These are phyloP conservation scores for Mythimna vitellina DNA, from an alignment of 2,888 invertebrate genomes.

Conservation along the genomic window DNA sequence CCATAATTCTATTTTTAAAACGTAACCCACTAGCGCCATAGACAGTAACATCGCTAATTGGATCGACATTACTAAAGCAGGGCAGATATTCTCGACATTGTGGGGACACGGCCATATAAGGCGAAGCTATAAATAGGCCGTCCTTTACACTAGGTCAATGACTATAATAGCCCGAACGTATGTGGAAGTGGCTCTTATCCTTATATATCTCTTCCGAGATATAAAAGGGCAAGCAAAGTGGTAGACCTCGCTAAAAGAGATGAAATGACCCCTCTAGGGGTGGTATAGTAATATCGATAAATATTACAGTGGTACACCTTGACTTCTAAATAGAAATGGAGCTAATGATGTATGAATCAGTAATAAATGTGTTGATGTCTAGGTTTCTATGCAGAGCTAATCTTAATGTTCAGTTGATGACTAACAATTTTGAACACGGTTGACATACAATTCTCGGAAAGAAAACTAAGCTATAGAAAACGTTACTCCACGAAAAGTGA, in stretches of 20 bases:
- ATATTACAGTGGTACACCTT: constrained; percentile 45
- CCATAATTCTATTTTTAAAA: constrained; percentile 18
- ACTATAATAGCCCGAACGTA: constrained; percentile 51
- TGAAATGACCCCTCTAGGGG: constrained; percentile 41
- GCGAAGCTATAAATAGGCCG: constrained; percentile 48
- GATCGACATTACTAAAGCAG: constrained; percentile 34
- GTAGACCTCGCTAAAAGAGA: constrained; percentile 49
- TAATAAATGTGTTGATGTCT: constrained; percentile 24
- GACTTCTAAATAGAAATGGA: constrained; percentile 46
- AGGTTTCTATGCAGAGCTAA: constrained; percentile 24
- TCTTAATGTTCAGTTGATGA: constrained; percentile 25
- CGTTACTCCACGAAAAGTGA: neutral
- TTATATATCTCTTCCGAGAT: constrained; percentile 62
- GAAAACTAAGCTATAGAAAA: neutral
- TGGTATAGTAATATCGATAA: constrained; percentile 25
- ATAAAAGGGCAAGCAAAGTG: constrained; percentile 43
- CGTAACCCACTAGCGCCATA: constrained; percentile 3
- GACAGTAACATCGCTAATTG: constrained; percentile 42
- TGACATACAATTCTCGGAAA: neutral
- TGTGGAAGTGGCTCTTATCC: constrained; percentile 61
- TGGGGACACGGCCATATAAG: constrained; percentile 43
- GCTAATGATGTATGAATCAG: constrained; percentile 50
- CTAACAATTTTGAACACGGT: neutral
- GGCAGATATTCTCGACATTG: constrained; percentile 51
- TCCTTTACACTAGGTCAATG: constrained; percentile 61